Evolutionary conservation across 2,113 vertebrate species (phyloP), one percentile per base, ranked within the genome.

Genomic region (Anolis carolinensis): DNA sequence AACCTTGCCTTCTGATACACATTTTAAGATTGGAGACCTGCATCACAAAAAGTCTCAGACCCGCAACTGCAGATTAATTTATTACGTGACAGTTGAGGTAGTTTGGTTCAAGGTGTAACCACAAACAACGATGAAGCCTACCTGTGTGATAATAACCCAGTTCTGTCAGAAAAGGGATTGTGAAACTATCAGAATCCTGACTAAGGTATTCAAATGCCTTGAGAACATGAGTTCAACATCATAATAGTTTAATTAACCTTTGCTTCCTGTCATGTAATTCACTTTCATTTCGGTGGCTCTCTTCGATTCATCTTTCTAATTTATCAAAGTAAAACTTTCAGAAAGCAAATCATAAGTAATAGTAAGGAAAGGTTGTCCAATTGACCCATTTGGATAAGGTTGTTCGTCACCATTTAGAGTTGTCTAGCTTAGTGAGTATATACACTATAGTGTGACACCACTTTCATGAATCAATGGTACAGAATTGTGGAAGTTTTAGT

Each of bases 231-330:
- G 34, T 65, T 85, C 76, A 34, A 81, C 79, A 75, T 86, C 85
- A 81, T 86, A 86, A 86, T 74, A 75, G 71, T 86, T 86, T 86
- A 81, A 86, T 86, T 86, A 86, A 59, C 85, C 85, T 86, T 86
- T 75, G 79, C 79, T 86, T 86, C 85, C 71, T 86, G 70, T 86
- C 85, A 86, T 86, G 85, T 86, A 86, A 86, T 84, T 76, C 72
- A 84, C 82, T 59, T 84, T 84, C 72, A 84, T 76, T 84, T 84
- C 72, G 76, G 82, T 76, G 75, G 76, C 81, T 86, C 85, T 86
- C 85, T 86, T 81, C 75, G 36, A 81, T 86, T 86, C 71, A 81
- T 86, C 78, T 81, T 72, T 62, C 70, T 75, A 86, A 86, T 86
- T 70, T 50, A 75, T 81, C 78, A 36, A 67, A 81, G 59, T 67